Evolutionary conservation across 2,888 invertebrate genomes (phyloP).

Genomic region (Tyria jacobaeae): DNA sequence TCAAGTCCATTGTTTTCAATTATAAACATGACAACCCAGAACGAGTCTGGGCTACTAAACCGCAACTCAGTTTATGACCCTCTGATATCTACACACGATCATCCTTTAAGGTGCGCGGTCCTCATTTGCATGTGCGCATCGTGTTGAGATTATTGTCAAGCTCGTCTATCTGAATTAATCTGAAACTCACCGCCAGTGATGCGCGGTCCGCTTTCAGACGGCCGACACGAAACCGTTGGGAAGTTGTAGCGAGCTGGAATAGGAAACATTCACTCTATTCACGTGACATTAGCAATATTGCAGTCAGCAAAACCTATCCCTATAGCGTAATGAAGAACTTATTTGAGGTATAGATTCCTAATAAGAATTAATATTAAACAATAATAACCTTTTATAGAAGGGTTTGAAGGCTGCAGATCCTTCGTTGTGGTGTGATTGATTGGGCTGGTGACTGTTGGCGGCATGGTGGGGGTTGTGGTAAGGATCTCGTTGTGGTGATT

Average conservation of each 20-base stretch:
- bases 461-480: slow-evolving; percentile 86
- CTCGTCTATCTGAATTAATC: slow-evolving; percentile 73
- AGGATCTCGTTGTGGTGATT: slow-evolving; percentile 85
- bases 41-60: slow-evolving; percentile 74
- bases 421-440: slow-evolving; percentile 84
- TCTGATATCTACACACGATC: slow-evolving; percentile 77
- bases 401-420: slow-evolving; percentile 93
- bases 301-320: slow-evolving; percentile 41
- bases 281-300: slow-evolving; percentile 62
- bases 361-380: slow-evolving; percentile 5
- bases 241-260: slow-evolving; percentile 89
- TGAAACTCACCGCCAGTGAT: slow-evolving; percentile 74
- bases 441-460: slow-evolving; percentile 79
- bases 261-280: slow-evolving; percentile 76
- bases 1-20: slow-evolving; percentile 86
- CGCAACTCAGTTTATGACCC: slow-evolving; percentile 79
- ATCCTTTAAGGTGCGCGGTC: slow-evolving; percentile 70
- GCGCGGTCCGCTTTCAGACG: slow-evolving; percentile 87
- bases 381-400: slow-evolving; percentile 94
- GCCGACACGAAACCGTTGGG: slow-evolving; percentile 92
- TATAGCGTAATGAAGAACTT: slow-evolving; percentile 30
- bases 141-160: slow-evolving; percentile 49
- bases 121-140: slow-evolving; percentile 71
- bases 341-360: slow-evolving; percentile 16
- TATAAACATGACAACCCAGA: slow-evolving; percentile 83